Evolutionary conservation across 2,113 vertebrate species (phyloP).

Genomic region (Istiophorus platypterus): DNA sequence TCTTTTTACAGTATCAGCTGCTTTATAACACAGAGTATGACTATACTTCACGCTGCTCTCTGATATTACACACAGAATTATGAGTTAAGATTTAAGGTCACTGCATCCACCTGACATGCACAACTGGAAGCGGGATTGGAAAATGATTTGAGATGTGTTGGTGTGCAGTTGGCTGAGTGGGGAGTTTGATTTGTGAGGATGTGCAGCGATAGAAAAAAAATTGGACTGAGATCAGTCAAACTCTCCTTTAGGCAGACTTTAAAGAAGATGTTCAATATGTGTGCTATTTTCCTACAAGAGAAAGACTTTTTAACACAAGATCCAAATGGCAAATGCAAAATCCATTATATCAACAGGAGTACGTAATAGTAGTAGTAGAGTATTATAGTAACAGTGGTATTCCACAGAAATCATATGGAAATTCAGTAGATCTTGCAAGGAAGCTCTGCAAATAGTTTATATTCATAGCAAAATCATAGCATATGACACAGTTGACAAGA

Average conservation of each 20-base stretch:
- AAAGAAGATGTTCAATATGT: background rate
- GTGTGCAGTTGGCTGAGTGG: constrained; percentile 6
- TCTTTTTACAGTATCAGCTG: constrained; percentile 31
- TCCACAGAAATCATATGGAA: constrained; percentile 20
- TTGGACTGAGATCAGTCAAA: constrained; percentile 14
- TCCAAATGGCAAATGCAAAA: constrained; percentile 8
- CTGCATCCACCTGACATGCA: constrained; percentile 43
- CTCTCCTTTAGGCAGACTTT: background rate
- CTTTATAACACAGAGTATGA: constrained; percentile 17
- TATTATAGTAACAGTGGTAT: background rate
- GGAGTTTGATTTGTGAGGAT: constrained; percentile 55
- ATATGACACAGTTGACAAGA: background rate
- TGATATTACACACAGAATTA: constrained; percentile 44
- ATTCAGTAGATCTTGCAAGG: background rate
- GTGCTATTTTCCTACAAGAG: too few species aligned
- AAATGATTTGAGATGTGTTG: constrained; percentile 58
- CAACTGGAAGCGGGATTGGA: constrained; percentile 39
- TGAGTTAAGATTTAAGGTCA: constrained; percentile 48
- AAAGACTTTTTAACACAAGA: background rate
- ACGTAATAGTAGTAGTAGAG: background rate
- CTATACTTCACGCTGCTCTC: constrained; percentile 1
- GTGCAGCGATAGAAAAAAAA: constrained; percentile 9
- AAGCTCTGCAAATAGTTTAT: background rate
- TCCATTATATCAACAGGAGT: background rate
- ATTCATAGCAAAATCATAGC: background rate